Base-by-base conservation (phyloP, 2,113 vertebrate species). In the Setophaga coronata region DNA sequence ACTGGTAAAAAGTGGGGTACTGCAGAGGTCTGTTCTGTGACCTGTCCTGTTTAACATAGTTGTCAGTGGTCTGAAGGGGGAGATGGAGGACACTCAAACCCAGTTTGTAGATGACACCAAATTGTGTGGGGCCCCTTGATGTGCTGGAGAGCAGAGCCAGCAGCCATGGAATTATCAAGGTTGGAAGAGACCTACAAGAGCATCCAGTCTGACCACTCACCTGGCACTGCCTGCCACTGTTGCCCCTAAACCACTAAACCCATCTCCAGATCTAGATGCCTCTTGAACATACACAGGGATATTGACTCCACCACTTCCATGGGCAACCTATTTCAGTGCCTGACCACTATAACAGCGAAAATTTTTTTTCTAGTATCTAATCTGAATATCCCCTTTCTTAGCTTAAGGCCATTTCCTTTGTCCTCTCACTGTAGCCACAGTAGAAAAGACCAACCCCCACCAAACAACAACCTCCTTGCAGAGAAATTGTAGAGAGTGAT, bases 321-420 rank as follows among this genome's bases (percentile, higher is more conserved):
- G 23, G 13, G 13, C 36, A 60, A 20, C 28, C 28, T 60, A 2
- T 67, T 74, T 28, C 45, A 38, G 20, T 38, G 28, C 10, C 18
- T 60, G 38, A 29, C n/a, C 45, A n/a, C 33, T 23, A 1, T 19
- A 16, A 45, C 23, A 38, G 12, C 29, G 38, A 43, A 51, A 25
- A 2, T 0, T 2, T 4, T 42, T 65, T 61, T 54, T 13, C 34
- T 48, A 15, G 1, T 25, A 4, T 64, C 14, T 43, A 23, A 36
- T 50, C 21, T 43, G 26, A 33, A 28, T 50, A 21, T 50, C 12
- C 8, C 5, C 8, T 58, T 5, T 50, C 12, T 57, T 31, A 33
- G 6, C 10, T 51, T 43, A 51, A 66, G 23, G 23, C 23, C 10
- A 6, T 82, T 66, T 66, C 18, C 18, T 74, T 51, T 73, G 16